A percentile compares a stretch with the other conserved stretches of the same genome.
These are phyloP conservation scores for Drosophila pseudoobscura DNA, from an alignment of 1,140 invertebrate genomes.

Conservation along the genomic window DNA sequence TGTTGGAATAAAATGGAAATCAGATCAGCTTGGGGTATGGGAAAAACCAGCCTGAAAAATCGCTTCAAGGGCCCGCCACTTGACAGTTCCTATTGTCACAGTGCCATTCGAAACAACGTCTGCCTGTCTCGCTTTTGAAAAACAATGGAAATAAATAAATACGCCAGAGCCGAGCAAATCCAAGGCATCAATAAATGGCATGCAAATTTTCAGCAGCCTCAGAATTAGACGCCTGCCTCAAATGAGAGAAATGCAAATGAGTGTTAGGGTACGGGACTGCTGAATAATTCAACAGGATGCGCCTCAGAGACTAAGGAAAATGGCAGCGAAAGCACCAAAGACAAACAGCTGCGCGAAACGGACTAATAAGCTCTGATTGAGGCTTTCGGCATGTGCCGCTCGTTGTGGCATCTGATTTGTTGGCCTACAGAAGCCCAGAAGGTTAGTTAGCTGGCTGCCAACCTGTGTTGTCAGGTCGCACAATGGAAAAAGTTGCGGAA, in stretches of 20 bases:
- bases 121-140: constrained; percentile 8
- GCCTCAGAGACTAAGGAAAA: constrained; percentile 3
- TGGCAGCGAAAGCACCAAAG: constrained; percentile 19
- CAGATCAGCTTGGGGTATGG: background rate
- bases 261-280: constrained; percentile 30
- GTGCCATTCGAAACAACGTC: background rate
- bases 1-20: constrained; percentile 8
- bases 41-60: background rate
- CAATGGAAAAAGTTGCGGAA: constrained; percentile 27
- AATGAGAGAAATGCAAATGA: constrained; percentile 71
- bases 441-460: constrained; percentile 14
- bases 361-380: constrained; percentile 73
- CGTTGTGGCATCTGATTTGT: constrained; percentile 64
- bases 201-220: constrained; percentile 53
- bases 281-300: constrained; percentile 76
- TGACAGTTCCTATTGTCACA: too few species aligned
- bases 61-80: too few species aligned
- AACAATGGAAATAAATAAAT: constrained; percentile 65
- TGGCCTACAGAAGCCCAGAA: constrained; percentile 5
- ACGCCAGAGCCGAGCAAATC: constrained; percentile 47
- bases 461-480: constrained; percentile 3
- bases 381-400: constrained; percentile 63
- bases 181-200: constrained; percentile 63
- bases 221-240: constrained; percentile 21
- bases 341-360: constrained; percentile 55